These are phyloP conservation scores for Monochamus alternatus DNA, from an alignment of 2,888 invertebrate genomes.

Conservation along the genomic window DNA sequence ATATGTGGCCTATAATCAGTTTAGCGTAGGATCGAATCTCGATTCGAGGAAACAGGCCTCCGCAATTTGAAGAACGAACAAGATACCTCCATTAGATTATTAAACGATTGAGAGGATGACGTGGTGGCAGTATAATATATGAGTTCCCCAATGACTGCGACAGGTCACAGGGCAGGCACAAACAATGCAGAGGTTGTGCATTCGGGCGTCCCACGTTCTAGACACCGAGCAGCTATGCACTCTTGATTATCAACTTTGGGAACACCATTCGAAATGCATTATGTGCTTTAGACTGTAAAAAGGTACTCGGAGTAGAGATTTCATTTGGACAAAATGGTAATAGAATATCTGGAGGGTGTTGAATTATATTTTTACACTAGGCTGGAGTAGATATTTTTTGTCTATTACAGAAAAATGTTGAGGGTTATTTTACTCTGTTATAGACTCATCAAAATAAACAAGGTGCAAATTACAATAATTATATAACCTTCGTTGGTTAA, in stretches of 20 bases:
- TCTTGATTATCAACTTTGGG: slow-evolving; percentile 33
- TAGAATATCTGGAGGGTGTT: too few relatives aligned
- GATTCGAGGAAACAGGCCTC: not conserved
- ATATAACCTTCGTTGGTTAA: too few relatives aligned
- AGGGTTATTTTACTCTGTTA: too few relatives aligned
- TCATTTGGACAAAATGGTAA: too few relatives aligned
- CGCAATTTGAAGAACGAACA: not conserved
- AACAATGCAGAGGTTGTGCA: slow-evolving; percentile 39
- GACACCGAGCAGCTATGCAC: slow-evolving; percentile 30
- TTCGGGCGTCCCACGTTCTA: slow-evolving; percentile 33
- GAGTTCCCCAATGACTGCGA: slow-evolving; percentile 35
- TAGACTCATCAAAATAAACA: too few relatives aligned
- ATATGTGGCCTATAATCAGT: slow-evolving; percentile 24
- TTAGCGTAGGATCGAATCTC: not conserved
- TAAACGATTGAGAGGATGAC: slow-evolving; percentile 36
- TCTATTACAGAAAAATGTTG: too few relatives aligned
- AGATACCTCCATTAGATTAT: slow-evolving; percentile 36
- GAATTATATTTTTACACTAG: too few relatives aligned
- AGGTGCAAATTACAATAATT: too few relatives aligned
- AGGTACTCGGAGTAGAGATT: slow-evolving; percentile 13
- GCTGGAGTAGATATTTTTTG: too few relatives aligned
- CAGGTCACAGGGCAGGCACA: slow-evolving; percentile 34
- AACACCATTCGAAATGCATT: slow-evolving; percentile 36
- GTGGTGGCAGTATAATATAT: slow-evolving; percentile 18
- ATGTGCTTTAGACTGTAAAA: slow-evolving; percentile 39